Evolutionary conservation across 1,140 invertebrate genomes (phyloP).

Genomic region (Drosophila micromelanica): DNA sequence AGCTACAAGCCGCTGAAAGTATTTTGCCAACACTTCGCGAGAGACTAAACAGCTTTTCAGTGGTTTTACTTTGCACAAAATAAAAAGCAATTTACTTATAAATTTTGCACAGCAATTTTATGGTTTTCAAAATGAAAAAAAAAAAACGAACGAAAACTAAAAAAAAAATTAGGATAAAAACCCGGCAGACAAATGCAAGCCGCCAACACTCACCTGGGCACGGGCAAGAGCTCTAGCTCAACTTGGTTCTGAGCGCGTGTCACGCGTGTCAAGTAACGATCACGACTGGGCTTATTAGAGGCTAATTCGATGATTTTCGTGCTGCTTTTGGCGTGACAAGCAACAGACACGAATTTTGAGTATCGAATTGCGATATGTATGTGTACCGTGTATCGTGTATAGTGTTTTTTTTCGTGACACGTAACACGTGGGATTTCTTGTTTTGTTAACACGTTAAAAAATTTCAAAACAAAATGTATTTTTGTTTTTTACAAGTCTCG

Average conservation of each 20-base stretch:
- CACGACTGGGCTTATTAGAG: not conserved
- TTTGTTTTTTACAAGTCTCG: too few species aligned
- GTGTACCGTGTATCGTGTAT: not conserved
- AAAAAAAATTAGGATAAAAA: not conserved
- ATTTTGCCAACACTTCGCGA: slow-evolving; percentile 55
- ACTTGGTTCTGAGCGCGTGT: slow-evolving; percentile 4
- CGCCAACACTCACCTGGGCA: slow-evolving; percentile 18
- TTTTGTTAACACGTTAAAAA: too few species aligned
- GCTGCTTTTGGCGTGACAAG: not conserved
- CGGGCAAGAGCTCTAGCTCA: not conserved
- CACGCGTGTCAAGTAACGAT: not conserved
- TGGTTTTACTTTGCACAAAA: slow-evolving; percentile 48
- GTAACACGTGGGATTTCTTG: too few species aligned
- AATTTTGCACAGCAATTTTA: slow-evolving; percentile 55
- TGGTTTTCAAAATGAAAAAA: slow-evolving; percentile 8
- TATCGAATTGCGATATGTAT: too few species aligned
- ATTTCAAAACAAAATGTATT: too few species aligned
- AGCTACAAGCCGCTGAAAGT: slow-evolving; percentile 41
- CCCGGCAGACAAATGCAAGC: slow-evolving; percentile 40
- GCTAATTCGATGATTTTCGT: too few species aligned
- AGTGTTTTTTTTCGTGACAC: too few species aligned
- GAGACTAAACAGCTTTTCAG: slow-evolving; percentile 53
- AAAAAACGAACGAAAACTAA: too few species aligned
- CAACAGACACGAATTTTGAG: not conserved
- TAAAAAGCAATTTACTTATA: slow-evolving; percentile 58